Evolutionary conservation across 2,797 vertebrate species (phyloP).

Genomic region (Thaleichthys pacificus): DNA sequence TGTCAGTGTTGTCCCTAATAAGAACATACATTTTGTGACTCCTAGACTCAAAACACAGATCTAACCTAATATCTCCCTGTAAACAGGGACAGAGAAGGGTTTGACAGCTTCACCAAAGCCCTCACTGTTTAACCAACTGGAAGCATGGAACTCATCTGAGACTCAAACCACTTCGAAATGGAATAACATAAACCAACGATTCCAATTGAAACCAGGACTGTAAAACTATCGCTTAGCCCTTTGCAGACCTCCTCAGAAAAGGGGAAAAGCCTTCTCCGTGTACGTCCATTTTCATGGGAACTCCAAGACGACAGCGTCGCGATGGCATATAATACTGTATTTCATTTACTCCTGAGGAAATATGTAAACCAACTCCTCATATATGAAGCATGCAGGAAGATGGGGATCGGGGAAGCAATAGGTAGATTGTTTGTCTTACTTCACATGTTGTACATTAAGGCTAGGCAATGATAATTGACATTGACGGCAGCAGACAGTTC

Average conservation of each 20-base stretch:
- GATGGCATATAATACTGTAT: slow-evolving; percentile 24
- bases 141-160: slow-evolving; percentile 26
- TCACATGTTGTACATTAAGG: slow-evolving; percentile 71
- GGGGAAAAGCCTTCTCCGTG: slow-evolving; percentile 17
- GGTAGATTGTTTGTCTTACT: slow-evolving; percentile 55
- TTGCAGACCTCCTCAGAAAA: slow-evolving; percentile 24
- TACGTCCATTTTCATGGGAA: slow-evolving; percentile 20
- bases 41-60: background rate
- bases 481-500: slow-evolving; percentile 72
- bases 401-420: slow-evolving; percentile 49
- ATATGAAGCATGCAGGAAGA: slow-evolving; percentile 23
- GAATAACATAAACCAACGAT: slow-evolving; percentile 17
- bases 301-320: slow-evolving; percentile 21
- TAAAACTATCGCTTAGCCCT: slow-evolving; percentile 49
- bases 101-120: too few relatives aligned
- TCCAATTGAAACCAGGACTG: slow-evolving; percentile 48
- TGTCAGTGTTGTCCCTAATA: background rate
- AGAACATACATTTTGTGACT: background rate
- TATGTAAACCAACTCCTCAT: slow-evolving; percentile 57
- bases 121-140: slow-evolving; percentile 38
- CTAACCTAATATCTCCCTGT: background rate
- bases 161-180: slow-evolving; percentile 18
- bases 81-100: background rate
- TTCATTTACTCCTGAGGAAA: slow-evolving; percentile 36
- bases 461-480: slow-evolving; percentile 69